These are phyloP conservation scores for Gasterosteus nipponicus DNA, from an alignment of 2,113 vertebrate genomes.

Conservation along the genomic window DNA sequence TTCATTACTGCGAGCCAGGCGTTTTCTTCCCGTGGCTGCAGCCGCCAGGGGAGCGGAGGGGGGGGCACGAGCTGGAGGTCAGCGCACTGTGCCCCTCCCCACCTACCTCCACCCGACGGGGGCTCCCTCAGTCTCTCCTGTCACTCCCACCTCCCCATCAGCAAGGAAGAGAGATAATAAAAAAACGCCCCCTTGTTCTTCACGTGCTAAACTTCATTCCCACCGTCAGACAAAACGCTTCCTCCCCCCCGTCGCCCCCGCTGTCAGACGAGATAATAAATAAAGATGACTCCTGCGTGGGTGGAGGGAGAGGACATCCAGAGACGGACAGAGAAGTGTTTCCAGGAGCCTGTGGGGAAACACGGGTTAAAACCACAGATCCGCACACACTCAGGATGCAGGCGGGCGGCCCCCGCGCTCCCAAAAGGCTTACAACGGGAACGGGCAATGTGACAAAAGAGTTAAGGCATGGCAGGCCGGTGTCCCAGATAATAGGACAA, in stretches of 20 bases:
- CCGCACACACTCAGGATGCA: constrained; percentile 56
- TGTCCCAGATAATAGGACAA: constrained; percentile 74
- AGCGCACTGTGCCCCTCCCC: constrained; percentile 65
- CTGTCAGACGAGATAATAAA: constrained; percentile 80
- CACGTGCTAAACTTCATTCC: constrained; percentile 76
- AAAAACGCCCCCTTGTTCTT: constrained; percentile 64
- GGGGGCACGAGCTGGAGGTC: constrained; percentile 76
- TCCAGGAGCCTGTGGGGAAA: constrained; percentile 67
- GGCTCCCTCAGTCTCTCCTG: constrained; percentile 60
- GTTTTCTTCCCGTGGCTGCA: constrained; percentile 72
- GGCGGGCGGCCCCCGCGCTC: constrained; percentile 40
- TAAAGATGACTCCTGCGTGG: constrained; percentile 73
- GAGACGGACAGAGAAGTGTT: constrained; percentile 72
- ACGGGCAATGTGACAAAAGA: constrained; percentile 69
- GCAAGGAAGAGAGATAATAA: constrained; percentile 36
- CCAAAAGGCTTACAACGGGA: constrained; percentile 69
- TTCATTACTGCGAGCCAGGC: constrained; percentile 69
- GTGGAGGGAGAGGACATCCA: constrained; percentile 57
- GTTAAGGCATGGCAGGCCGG: constrained; percentile 68
- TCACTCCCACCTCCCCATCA: constrained; percentile 49
- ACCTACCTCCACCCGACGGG: constrained; percentile 27
- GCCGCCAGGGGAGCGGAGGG: constrained; percentile 74
- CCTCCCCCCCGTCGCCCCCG: constrained; percentile 60
- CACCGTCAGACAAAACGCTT: constrained; percentile 82
- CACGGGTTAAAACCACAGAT: constrained; percentile 55